Evolutionary conservation across 2,888 invertebrate species (phyloP), one percentile per base, ranked within the genome.

Genomic region (Lamellibrachia columna): DNA sequence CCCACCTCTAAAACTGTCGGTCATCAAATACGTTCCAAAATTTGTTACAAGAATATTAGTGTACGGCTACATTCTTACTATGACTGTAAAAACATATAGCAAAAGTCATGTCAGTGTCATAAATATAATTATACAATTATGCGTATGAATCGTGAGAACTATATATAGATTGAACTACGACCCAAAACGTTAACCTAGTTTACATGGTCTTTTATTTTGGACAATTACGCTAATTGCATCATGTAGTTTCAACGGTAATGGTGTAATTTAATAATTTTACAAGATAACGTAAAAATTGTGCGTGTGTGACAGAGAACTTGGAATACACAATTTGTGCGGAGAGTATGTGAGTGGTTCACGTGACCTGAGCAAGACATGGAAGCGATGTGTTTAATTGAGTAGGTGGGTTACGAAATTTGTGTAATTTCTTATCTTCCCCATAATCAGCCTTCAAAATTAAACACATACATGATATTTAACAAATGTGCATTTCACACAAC

Each of bases 81-180:
- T 75, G 22, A 75, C n/a, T 22, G 15, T 22, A 75, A 75, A 22
- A 15, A 15, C 15, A 75, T 22, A n/a, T 22, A 2, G 75, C n/a
- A 22, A 75, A 75, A 22, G 3, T 75, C 15, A 75, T 75, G 75
- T 75, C 75, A 75, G 2, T 11, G 22, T 75, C 15, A 75, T 75
- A 75, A 75, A 75, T 75, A 75, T 75, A 75, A 75, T 75, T 75
- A n/a, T 75, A n/a, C 22, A 75, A 75, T 75, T 75, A 75, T n/a
- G 75, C 75, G 75, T 15, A 75, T 75, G 75, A 75, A 75, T 75
- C 75, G 6, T 75, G 75, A 75, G 75, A 75, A n/a, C 75, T 75
- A 75, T n/a, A 75, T 75, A 75, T n/a, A 75, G 1, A 75, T 75
- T 75, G 75, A 75, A 75, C 75, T 75, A 75, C 75, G 75, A 75